Evolutionary conservation across 1,140 invertebrate species (phyloP).

Genomic region (Hylaeus volcanicus): DNA sequence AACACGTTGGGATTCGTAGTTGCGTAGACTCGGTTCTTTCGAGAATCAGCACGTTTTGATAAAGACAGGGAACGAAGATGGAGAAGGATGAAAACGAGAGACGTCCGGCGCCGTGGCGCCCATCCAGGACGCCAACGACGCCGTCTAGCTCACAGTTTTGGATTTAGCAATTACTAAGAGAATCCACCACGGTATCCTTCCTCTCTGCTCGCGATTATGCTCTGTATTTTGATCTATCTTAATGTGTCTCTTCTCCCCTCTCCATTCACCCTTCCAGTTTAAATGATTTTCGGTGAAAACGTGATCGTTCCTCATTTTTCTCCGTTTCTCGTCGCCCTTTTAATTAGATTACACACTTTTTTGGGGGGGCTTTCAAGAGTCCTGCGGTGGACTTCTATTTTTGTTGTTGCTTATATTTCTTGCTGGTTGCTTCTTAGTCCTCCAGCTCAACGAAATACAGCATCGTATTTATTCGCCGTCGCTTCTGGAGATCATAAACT

Average conservation of each 20-base stretch:
- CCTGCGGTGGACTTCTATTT: too few species aligned
- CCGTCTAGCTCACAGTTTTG: slow-evolving; percentile 57
- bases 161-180: slow-evolving; percentile 52
- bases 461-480: too few species aligned
- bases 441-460: too few species aligned
- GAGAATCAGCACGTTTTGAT: slow-evolving; percentile 19
- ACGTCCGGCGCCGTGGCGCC: slow-evolving; percentile 63
- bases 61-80: slow-evolving; percentile 19
- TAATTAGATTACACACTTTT: not conserved
- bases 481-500: not conserved
- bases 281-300: not conserved
- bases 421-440: too few species aligned
- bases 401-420: too few species aligned
- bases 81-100: slow-evolving; percentile 42
- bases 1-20: too few species aligned
- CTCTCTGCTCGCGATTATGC: slow-evolving; percentile 28
- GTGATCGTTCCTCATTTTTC: not conserved
- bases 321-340: not conserved
- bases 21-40: not conserved
- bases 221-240: not conserved
- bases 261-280: not conserved
- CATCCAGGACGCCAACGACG: slow-evolving; percentile 54
- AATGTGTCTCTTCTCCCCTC: not conserved
- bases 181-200: slow-evolving; percentile 18
- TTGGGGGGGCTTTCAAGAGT: too few species aligned